Conservation (phyloP, 2,113 vertebrate genomes). For the Oenanthe melanoleuca region DNA sequence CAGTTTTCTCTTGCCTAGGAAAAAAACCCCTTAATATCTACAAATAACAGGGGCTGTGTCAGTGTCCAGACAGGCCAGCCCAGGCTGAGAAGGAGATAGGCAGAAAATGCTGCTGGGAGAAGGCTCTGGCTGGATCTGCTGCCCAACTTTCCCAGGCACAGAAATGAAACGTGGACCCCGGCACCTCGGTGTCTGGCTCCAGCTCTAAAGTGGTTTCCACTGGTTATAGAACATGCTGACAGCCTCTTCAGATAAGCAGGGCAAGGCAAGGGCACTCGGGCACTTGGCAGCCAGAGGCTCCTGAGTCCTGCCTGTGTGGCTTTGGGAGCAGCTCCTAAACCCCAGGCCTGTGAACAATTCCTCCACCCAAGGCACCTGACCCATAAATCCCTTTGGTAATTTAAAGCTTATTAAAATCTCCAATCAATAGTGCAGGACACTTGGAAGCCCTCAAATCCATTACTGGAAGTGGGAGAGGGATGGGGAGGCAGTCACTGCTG, state of each 20-base stretch:
- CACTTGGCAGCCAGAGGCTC: conserved; percentile 19
- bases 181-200: conserved; percentile 72
- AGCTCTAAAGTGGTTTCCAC: conserved; percentile 70
- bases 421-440: conserved; percentile 25
- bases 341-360: neutral
- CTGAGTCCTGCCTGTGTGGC: neutral
- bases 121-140: conserved; percentile 14
- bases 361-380: neutral
- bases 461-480: neutral
- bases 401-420: conserved; percentile 9
- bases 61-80: neutral
- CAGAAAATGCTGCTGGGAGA: conserved; percentile 42
- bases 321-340: neutral
- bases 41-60: neutral
- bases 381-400: neutral
- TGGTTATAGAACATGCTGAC: conserved; percentile 67
- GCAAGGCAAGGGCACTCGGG: conserved; percentile 61
- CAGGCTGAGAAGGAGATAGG: conserved; percentile 32
- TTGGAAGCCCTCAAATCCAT: neutral
- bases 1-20: neutral
- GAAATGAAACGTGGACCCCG: conserved; percentile 60
- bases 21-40: neutral
- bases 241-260: conserved; percentile 70
- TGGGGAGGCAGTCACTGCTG: neutral
- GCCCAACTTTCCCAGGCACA: conserved; percentile 54